Evolutionary conservation across 2,113 vertebrate genomes (phyloP).

Genomic region (Equus przewalskii): DNA sequence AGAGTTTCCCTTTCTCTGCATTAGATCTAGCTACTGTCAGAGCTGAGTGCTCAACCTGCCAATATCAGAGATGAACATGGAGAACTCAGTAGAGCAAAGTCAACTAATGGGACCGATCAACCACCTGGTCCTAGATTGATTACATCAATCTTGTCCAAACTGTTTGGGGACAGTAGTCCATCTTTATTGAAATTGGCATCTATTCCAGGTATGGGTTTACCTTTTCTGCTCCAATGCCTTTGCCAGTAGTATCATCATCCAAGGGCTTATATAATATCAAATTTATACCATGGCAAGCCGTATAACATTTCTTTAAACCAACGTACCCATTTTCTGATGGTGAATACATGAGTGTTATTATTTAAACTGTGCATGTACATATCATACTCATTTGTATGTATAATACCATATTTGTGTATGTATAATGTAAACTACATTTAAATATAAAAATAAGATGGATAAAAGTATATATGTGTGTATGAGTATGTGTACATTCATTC

Average conservation of each 20-base stretch:
- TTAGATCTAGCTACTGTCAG: not conserved
- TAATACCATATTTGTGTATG: not conserved
- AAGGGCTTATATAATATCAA: not conserved
- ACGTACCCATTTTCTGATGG: not conserved
- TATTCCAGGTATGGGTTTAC: not conserved
- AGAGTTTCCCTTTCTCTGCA: not conserved
- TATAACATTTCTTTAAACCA: not conserved
- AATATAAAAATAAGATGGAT: conserved; percentile 4
- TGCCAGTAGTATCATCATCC: not conserved
- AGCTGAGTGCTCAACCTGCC: not conserved
- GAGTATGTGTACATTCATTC: not conserved
- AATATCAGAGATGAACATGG: not conserved
- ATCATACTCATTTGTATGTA: not conserved
- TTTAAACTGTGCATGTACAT: not conserved
- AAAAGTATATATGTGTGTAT: not conserved
- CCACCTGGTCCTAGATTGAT: not conserved
- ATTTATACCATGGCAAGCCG: not conserved
- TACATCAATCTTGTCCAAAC: not conserved
- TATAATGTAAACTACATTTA: not conserved
- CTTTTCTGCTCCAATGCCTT: not conserved
- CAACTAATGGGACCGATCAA: not conserved
- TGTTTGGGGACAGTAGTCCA: not conserved
- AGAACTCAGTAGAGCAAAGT: not conserved
- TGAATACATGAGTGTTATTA: not conserved
- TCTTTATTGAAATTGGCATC: not conserved